A percentile compares a stretch with the other conserved stretches of the same genome.
Evolutionary conservation across 2,113 vertebrate genomes (phyloP).

Genomic region (Otolemur garnettii): DNA sequence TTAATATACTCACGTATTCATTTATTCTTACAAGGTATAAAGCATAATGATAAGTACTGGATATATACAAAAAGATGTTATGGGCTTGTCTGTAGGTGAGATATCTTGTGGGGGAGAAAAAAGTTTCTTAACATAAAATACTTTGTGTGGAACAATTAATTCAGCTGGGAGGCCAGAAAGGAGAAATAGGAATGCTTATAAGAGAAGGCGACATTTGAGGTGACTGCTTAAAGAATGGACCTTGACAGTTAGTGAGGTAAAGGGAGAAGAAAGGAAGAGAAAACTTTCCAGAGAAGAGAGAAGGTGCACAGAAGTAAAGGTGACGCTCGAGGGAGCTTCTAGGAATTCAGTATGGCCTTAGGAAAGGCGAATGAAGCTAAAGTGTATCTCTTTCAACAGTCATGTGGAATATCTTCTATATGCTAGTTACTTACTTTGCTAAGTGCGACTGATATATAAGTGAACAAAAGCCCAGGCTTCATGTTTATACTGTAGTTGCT

Average conservation of each 20-base stretch:
- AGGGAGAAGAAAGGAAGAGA: background rate
- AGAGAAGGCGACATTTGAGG: background rate
- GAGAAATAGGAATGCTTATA: slow-evolving; percentile 25
- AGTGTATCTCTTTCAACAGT: background rate
- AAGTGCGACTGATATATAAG: background rate
- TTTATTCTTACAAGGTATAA: background rate
- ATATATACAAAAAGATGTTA: background rate
- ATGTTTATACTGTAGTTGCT: slow-evolving; percentile 14
- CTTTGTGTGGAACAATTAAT: background rate
- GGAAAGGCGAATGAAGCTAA: background rate
- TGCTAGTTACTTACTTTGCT: slow-evolving; percentile 25
- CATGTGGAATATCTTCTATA: background rate
- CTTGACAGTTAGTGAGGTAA: background rate
- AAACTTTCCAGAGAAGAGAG: background rate
- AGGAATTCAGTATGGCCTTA: background rate
- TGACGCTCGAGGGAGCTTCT: background rate
- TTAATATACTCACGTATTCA: slow-evolving; percentile 19
- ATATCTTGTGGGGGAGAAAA: background rate
- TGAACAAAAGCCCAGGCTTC: background rate
- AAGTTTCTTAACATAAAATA: background rate
- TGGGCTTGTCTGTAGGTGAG: background rate
- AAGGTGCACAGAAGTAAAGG: background rate
- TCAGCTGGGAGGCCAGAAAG: background rate
- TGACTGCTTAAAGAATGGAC: background rate
- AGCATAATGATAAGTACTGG: background rate